Base-by-base conservation (phyloP, 2,113 vertebrate genomes). In the Dermatemys mawii region DNA sequence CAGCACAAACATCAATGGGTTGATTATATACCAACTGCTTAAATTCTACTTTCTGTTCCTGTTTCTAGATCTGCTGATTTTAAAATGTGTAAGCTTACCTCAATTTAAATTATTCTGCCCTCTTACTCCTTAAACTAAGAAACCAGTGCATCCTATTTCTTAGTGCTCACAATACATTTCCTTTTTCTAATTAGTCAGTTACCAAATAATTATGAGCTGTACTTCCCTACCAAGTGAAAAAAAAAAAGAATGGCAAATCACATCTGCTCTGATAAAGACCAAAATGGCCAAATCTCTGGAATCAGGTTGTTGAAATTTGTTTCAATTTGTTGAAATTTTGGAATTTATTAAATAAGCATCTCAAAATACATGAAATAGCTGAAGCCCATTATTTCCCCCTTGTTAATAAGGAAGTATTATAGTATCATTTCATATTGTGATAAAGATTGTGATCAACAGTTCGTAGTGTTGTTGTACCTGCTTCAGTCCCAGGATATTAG, bases 1-100 rank as follows among this genome's bases (percentile, higher is more conserved):
- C 84, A 96, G 95, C 53, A 95, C 93, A 97, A 97, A 91, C 81
- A 94, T 86, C 93, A 86, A 92, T 73, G 88, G 81, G 93, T 87
- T 90, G 80, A 94, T 90, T 92, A 67, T 50, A 81, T 81, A 88
- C 84, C 81, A 95, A 88, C 38, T 86, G 84, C 73, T 95, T 86
- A 87, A 86, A 86, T 84, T 89, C 86, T 53, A 48, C 63, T 79
- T 91, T 53, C 50, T 89, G 29, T 92, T 89, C 70, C n/a, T 29
- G 13, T 63, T 95, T 57, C 63, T 88, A n/a, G 24, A 92, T 83
- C 93, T 75, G 86, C 78, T 95, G 67, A 86, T 90, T 96, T 95
- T 70, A 44, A 88, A 93, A 57, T 22, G 70, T 83, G 76, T 24
- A 95, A 93, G 60, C 44, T 84, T 90, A 93, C 60, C 78, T 92